These are phyloP conservation scores for Isurus oxyrinchus DNA, from an alignment of 2,113 vertebrate genomes.

Conservation along the genomic window DNA sequence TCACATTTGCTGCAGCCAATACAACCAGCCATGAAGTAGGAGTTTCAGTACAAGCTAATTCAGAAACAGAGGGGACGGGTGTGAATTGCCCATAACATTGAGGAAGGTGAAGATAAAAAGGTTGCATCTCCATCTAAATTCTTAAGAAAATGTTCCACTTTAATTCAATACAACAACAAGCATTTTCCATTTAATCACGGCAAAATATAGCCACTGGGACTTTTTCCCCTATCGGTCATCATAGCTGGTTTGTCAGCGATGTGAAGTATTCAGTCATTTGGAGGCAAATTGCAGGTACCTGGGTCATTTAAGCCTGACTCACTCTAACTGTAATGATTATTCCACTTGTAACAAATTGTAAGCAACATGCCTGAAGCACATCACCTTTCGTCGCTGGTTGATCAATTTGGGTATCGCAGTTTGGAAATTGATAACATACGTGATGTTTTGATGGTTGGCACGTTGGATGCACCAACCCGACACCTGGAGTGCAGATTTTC, in stretches of 20 bases:
- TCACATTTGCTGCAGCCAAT: not conserved
- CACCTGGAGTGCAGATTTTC: not conserved
- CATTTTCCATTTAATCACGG: not conserved
- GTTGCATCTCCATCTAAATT: not conserved
- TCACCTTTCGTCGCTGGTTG: not conserved
- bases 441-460: not conserved
- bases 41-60: not conserved
- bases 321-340: not conserved
- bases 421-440: not conserved
- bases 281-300: not conserved
- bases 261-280: not conserved
- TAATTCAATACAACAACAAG: not conserved
- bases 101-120: not conserved
- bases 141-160: not conserved
- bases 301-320: not conserved
- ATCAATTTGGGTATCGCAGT: not conserved
- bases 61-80: not conserved
- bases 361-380: not conserved
- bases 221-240: not conserved
- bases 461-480: not conserved
- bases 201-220: not conserved
- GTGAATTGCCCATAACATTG: not conserved
- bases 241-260: not conserved
- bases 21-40: not conserved
- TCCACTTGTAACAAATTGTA: not conserved